Evolutionary conservation across 35 echinoderm and acorn worm genomes (phyloP), one percentile per base, ranked within the genome.

Genomic region (Acanthaster planci): DNA sequence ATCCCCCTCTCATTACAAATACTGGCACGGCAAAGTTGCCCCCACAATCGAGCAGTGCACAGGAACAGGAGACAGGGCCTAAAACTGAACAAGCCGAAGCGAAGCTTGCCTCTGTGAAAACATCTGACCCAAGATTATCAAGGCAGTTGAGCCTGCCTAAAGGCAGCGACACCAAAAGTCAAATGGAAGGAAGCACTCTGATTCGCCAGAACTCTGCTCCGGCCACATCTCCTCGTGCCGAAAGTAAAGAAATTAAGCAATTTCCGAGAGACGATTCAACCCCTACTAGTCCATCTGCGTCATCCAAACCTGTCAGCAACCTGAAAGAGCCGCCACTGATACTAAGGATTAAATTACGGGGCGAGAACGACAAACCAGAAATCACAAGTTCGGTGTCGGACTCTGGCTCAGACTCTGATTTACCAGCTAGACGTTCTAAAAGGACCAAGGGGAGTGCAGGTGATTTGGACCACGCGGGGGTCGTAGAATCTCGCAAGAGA

Each of bases 131-230:
- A 40, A 75, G 64, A 72, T 44, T 85, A 36, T 19, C 22, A 14
- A 75, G 67, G 40, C 83, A 72, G 47, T 60, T 76, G 39, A 85
- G 67, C 51, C 83, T 40, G 42, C 58, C 83, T 38, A 76, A 76
- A 85, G 32, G 75, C 26, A 60, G 30, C 23, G 83, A 85, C 40
- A 34, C 36, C 40, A 85, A 60, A 85, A 57, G 15, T 83, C 80
- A 55, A 83, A 37, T 5, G 23, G 40, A 76, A n/a, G 17, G 37
- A 21, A 37, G 0, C 29, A 9, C 21, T 68, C 82, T 84, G 36
- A 18, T 30, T 29, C 82, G 37, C 7, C 55, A 50, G 53, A 77
- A 35, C 83, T 50, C 31, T 35, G 83, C 59, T 7, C 37, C 35
- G 7, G 51, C 77, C 37, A 38, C 77, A 38, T 44, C 34, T 26